Conservation (phyloP, 1,140 invertebrate genomes). For the Periplaneta americana region DNA sequence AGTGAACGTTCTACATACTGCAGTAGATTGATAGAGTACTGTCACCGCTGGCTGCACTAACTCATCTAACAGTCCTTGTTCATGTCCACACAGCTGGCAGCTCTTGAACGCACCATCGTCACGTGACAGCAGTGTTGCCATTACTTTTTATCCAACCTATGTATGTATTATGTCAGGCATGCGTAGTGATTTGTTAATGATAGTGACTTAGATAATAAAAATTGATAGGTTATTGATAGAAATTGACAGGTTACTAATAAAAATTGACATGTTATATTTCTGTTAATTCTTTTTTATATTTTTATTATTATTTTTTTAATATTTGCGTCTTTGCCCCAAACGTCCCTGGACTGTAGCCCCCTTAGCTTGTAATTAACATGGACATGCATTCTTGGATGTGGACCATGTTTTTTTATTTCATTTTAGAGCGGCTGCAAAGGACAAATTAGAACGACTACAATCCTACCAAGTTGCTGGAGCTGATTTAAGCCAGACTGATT, state of each 20-base stretch:
- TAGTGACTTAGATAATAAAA: too few relatives aligned
- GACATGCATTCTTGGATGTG: too few relatives aligned
- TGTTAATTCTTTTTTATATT: background rate
- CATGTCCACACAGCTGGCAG: too few relatives aligned
- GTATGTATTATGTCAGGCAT: too few relatives aligned
- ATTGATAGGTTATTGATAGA: background rate
- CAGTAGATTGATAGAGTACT: too few relatives aligned
- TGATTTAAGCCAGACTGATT: constrained; percentile 51
- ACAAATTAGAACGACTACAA: constrained; percentile 46
- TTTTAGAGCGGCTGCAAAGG: constrained; percentile 47
- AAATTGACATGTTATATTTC: background rate
- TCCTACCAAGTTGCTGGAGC: constrained; percentile 58
- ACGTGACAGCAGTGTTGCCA: too few relatives aligned
- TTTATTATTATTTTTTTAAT: background rate
- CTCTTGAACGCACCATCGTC: too few relatives aligned
- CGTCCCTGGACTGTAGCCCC: background rate
- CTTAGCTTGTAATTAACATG: background rate
- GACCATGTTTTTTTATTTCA: background rate
- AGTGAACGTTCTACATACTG: too few relatives aligned
- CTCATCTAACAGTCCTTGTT: too few relatives aligned
- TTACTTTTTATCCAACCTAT: too few relatives aligned
- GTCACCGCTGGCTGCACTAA: too few relatives aligned
- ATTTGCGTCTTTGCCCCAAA: background rate
- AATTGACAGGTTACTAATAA: background rate
- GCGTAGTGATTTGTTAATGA: too few relatives aligned